Conservation (phyloP, 1,140 invertebrate species). For the Tetramorium alpestre region DNA sequence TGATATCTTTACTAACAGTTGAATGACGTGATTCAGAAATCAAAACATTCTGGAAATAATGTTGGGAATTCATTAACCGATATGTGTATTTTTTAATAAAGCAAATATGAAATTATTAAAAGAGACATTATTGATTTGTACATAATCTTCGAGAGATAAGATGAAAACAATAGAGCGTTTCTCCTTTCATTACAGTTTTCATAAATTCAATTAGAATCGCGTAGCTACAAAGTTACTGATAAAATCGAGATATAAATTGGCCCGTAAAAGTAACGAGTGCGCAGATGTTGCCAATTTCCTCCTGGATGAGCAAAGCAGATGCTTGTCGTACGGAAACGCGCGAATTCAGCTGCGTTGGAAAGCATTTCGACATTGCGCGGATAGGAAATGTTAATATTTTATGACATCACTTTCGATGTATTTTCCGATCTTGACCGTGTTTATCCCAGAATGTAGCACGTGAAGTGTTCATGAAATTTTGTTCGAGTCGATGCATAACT, state of each 20-base stretch:
- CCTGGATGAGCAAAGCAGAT: constrained; percentile 46
- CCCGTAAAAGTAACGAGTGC: constrained; percentile 53
- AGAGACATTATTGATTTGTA: neutral
- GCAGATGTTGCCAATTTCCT: constrained; percentile 69
- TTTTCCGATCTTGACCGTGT: constrained; percentile 1
- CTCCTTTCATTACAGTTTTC: constrained; percentile 30
- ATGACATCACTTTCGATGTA: neutral
- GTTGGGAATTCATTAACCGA: neutral
- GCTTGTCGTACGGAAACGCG: constrained; percentile 53
- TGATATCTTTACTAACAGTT: neutral
- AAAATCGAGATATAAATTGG: constrained; percentile 50
- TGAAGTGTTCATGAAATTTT: constrained; percentile 9
- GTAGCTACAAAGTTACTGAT: constrained; percentile 46
- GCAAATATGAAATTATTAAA: neutral
- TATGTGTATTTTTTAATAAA: neutral
- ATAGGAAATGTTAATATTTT: constrained; percentile 35
- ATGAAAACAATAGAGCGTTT: constrained; percentile 21
- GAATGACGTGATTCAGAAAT: neutral
- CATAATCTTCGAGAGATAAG: neutral
- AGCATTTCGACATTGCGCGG: constrained; percentile 23
- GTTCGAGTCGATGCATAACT: neutral
- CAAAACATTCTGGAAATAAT: neutral
- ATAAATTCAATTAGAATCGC: constrained; percentile 61
- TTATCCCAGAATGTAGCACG: neutral
- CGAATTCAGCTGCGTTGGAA: constrained; percentile 19